Percentiles rank a stretch among this genome's conserved stretches.
Conservation (phyloP, 2,797 vertebrate species). For the Takifugu ocellatus region DNA sequence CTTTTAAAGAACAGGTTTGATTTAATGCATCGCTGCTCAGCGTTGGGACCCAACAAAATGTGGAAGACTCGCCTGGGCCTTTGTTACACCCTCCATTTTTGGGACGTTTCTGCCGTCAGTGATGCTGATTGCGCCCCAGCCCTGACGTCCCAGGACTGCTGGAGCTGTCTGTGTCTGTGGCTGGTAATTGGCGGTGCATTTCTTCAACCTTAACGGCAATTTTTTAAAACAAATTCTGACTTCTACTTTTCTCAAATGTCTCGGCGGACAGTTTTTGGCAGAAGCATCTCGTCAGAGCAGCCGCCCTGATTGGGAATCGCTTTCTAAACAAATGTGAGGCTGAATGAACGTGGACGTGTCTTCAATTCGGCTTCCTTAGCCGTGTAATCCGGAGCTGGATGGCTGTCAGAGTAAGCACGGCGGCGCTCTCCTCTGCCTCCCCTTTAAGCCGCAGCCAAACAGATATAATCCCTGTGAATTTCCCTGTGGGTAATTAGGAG, state of each 20-base stretch:
- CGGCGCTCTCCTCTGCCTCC: slow-evolving; percentile 31
- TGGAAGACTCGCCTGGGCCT: too few relatives aligned
- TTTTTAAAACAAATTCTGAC: neutral
- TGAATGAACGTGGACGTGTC: slow-evolving; percentile 7
- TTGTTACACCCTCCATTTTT: too few relatives aligned
- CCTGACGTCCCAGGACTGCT: too few relatives aligned
- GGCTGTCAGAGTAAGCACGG: slow-evolving; percentile 26
- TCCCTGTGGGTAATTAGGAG: slow-evolving; percentile 60
- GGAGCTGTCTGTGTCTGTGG: too few relatives aligned
- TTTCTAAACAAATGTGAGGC: slow-evolving; percentile 1
- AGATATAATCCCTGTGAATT: slow-evolving; percentile 47
- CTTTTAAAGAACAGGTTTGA: too few relatives aligned
- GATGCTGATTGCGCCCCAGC: too few relatives aligned
- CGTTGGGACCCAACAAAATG: too few relatives aligned
- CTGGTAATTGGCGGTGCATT: too few relatives aligned
- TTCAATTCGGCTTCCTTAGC: slow-evolving; percentile 21
- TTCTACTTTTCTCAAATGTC: neutral
- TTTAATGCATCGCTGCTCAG: too few relatives aligned
- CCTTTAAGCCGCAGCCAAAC: slow-evolving; percentile 47
- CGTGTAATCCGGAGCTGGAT: slow-evolving; percentile 44
- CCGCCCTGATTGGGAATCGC: slow-evolving; percentile 1
- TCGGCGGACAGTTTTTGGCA: neutral
- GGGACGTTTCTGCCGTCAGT: too few relatives aligned
- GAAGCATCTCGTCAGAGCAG: neutral
- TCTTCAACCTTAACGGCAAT: too few relatives aligned